These are phyloP conservation scores for Xiphophorus birchmanni DNA, from an alignment of 2,797 vertebrate genomes.

Conservation along the genomic window DNA sequence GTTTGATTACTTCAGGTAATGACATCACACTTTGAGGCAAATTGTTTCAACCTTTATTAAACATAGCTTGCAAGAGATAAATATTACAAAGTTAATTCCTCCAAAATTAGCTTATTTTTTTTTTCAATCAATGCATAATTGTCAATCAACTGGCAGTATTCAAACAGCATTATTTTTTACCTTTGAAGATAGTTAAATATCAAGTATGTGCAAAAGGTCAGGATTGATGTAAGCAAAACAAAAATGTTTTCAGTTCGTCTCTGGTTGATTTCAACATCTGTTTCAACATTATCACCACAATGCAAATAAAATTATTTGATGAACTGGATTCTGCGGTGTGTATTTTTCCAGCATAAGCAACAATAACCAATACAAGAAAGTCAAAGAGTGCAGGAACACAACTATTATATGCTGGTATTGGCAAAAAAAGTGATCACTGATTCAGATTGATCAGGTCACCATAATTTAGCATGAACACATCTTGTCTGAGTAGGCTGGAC, in stretches of 20 bases:
- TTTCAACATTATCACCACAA: slow-evolving; percentile 70
- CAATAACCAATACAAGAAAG: slow-evolving; percentile 56
- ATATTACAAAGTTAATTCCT: slow-evolving; percentile 99
- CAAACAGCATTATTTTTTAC: slow-evolving; percentile 87
- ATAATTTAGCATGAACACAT: neutral
- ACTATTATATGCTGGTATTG: slow-evolving; percentile 35
- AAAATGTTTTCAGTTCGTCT: slow-evolving; percentile 70
- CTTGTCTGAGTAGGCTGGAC: neutral
- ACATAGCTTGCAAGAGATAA: slow-evolving; percentile 99
- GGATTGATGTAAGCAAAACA: slow-evolving; percentile 82
- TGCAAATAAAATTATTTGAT: slow-evolving; percentile 62
- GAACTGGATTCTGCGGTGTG: slow-evolving; percentile 55
- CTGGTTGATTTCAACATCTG: slow-evolving; percentile 61
- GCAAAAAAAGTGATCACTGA: slow-evolving; percentile 54
- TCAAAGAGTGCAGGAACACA: slow-evolving; percentile 40
- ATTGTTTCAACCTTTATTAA: slow-evolving; percentile 99
- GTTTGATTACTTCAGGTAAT: slow-evolving; percentile 21
- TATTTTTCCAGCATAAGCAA: slow-evolving; percentile 67
- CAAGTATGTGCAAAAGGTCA: slow-evolving; percentile 93
- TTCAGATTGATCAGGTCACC: slow-evolving; percentile 29
- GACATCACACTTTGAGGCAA: slow-evolving; percentile 81
- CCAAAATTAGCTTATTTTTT: slow-evolving; percentile 97
- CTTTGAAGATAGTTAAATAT: slow-evolving; percentile 92
- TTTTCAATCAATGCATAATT: slow-evolving; percentile 92
- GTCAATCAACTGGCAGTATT: slow-evolving; percentile 91